Percentiles rank a stretch among this genome's conserved stretches.
Conservation (phyloP, 2,888 invertebrate species). For the Minunthozetes semirufus region DNA sequence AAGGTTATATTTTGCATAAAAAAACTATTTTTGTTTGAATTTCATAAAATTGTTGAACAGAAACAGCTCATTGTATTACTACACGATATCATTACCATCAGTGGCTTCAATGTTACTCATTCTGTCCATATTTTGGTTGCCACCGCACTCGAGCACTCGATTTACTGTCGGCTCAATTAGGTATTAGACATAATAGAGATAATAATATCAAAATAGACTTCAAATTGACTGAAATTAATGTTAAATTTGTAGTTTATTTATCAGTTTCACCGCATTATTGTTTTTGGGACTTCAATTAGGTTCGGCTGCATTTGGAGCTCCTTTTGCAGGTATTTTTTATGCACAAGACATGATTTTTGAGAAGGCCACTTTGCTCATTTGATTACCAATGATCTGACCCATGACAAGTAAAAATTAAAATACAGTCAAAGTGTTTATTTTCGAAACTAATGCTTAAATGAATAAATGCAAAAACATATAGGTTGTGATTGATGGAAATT, state of each 20-base stretch:
- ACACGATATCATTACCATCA: slow-evolving; percentile 20
- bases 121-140: slow-evolving; percentile 20
- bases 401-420: too few relatives aligned
- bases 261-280: neutral
- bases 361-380: too few relatives aligned
- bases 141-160: neutral
- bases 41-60: neutral
- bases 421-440: too few relatives aligned
- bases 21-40: too few relatives aligned
- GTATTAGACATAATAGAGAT: neutral
- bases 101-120: slow-evolving; percentile 11
- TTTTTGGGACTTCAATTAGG: slow-evolving; percentile 25
- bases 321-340: neutral
- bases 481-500: too few relatives aligned
- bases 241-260: neutral
- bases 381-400: too few relatives aligned
- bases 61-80: slow-evolving; percentile 15
- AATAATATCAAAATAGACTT: neutral
- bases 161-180: slow-evolving; percentile 9
- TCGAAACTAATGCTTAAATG: too few relatives aligned
- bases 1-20: neutral
- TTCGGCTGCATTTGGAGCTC: slow-evolving; percentile 7
- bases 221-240: neutral
- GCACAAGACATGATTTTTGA: too few relatives aligned
- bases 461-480: too few relatives aligned